Evolutionary conservation across 2,797 vertebrate species (phyloP), one percentile per base, ranked within the genome.

Genomic region (Scyliorhinus canicula): DNA sequence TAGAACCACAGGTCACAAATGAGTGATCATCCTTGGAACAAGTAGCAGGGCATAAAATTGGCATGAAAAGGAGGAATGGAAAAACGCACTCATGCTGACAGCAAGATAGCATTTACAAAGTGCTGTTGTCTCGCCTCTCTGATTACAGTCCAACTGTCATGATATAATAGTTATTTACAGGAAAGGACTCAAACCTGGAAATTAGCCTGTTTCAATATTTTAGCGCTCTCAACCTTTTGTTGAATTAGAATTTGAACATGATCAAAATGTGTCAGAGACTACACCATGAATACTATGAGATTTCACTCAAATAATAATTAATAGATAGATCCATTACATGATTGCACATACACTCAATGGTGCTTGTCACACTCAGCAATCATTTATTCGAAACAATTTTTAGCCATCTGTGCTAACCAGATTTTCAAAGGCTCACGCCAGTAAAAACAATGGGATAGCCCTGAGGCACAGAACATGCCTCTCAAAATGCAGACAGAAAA

Each of bases 401-500:
- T 21, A 93, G 91, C 65, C 40, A 93, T 28, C 50, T 26, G 19
- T 67, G 19, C 44, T 63, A 71, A 94, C 28, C 0, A 52, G 16
- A 28, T 52, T 35, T 35, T 52, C 28, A 74, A 74, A 50, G 57
- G 65, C 35, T 35, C 86, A 69, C 71, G 19, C 26, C 52, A 69
- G 12, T 16, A 52, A 52, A 55, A 74, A 50, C 31, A 55, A 35
- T 52, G 7, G 28, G 67, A 52, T 31, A 47, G 3, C 21, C 47
- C 91, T 12, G 60, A 93, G 44, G 44, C 91, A 47, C 28, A 26
- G 60, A 47, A 69, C 9, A 0, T 0, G 2, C 24, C 26, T 93
- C 93, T 94, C 93, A 94, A 94, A 94, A 94, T n/a, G 67, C 67
- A 94, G 55, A 47, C 50, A 55, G 91, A 67, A 93, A 93, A 60